These are phyloP conservation scores for Achatina immaculata DNA, from an alignment of 1,140 invertebrate genomes.

Conservation along the genomic window DNA sequence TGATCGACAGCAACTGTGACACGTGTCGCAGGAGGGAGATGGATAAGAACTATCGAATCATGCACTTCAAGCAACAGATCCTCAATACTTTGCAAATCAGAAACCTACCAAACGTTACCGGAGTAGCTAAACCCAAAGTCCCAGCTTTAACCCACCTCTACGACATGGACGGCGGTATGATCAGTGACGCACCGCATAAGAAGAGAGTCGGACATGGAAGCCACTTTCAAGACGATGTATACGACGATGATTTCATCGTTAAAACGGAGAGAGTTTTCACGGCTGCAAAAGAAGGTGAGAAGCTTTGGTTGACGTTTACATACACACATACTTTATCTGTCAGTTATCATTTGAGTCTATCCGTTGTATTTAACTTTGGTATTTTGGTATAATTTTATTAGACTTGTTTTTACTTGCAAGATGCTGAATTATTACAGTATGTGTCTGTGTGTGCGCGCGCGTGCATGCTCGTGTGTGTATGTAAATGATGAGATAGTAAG, in stretches of 20 bases:
- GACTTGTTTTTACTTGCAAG: too few relatives aligned
- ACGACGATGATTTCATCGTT: slow-evolving; percentile 5
- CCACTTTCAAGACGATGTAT: background rate
- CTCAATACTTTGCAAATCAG: slow-evolving; percentile 14
- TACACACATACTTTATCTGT: too few relatives aligned
- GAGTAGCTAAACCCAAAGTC: slow-evolving; percentile 3
- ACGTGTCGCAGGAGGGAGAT: background rate
- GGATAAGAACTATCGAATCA: slow-evolving; percentile 1
- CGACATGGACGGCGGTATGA: background rate
- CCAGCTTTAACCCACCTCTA: background rate
- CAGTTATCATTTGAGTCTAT: too few relatives aligned
- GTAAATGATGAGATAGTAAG: too few relatives aligned
- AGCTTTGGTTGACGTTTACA: too few relatives aligned
- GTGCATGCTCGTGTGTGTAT: too few relatives aligned
- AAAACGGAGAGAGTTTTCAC: slow-evolving; percentile 17
- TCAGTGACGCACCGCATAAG: background rate
- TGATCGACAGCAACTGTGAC: background rate
- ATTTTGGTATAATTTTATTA: too few relatives aligned
- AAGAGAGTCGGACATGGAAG: background rate
- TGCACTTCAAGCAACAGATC: slow-evolving; percentile 11
- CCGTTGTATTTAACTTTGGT: too few relatives aligned
- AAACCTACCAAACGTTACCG: slow-evolving; percentile 1
- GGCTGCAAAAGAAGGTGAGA: background rate
- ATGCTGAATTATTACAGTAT: too few relatives aligned
- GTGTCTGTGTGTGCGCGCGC: too few relatives aligned